Conservation (phyloP, 2,113 vertebrate genomes). For the Bostrychus sinensis region DNA sequence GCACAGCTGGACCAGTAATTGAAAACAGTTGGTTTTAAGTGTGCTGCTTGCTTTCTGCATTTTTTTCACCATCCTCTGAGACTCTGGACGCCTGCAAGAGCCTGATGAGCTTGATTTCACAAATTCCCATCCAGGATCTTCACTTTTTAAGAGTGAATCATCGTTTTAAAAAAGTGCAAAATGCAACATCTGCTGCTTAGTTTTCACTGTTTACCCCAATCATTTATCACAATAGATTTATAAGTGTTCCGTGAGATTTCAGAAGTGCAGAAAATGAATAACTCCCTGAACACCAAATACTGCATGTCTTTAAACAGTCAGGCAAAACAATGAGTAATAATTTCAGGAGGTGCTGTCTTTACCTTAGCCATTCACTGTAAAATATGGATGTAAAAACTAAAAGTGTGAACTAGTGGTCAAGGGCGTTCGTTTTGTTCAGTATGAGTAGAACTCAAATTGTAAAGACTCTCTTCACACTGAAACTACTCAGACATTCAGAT, state of each 20-base stretch:
- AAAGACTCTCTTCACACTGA: neutral
- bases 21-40: slow-evolving; percentile 11
- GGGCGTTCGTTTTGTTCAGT: too few relatives aligned
- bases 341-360: neutral
- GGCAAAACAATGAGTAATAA: slow-evolving; percentile 1
- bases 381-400: neutral
- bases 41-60: neutral
- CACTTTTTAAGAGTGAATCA: neutral
- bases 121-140: neutral
- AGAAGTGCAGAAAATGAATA: neutral
- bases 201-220: neutral
- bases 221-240: slow-evolving; percentile 1
- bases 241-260: neutral
- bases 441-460: neutral
- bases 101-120: neutral
- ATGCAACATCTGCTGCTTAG: slow-evolving; percentile 1
- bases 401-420: slow-evolving; percentile 2
- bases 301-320: neutral
- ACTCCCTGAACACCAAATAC: neutral
- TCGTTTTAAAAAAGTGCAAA: neutral
- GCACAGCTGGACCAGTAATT: neutral
- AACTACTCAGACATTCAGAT: neutral
- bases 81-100: neutral
- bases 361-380: neutral
- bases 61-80: neutral